Evolutionary conservation across 92 coral and sea anemone species (phyloP).

Genomic region (Phenganax stokvisi): DNA sequence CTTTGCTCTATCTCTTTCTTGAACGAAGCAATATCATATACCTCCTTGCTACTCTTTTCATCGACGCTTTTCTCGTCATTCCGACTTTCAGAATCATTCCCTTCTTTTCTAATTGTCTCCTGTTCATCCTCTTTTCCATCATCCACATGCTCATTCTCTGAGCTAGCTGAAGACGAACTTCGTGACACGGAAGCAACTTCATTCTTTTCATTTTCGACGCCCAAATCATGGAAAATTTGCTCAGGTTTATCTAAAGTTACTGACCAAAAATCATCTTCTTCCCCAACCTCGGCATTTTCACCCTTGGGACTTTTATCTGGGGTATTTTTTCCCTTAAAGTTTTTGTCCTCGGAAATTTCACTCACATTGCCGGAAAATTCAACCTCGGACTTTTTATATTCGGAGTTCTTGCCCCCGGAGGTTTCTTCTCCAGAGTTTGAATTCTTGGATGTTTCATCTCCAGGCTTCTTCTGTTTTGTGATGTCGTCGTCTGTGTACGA

Average conservation of each 20-base stretch:
- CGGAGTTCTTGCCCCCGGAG: neutral
- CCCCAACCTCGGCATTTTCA: slow-evolving; percentile 47
- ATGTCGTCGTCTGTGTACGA: neutral
- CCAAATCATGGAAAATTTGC: slow-evolving; percentile 31
- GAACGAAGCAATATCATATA: neutral
- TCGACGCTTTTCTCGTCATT: neutral
- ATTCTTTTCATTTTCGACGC: slow-evolving; percentile 2
- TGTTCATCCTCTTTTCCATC: slow-evolving; percentile 5
- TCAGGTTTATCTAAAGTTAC: slow-evolving; percentile 13
- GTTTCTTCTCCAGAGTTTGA: neutral
- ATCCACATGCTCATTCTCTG: slow-evolving; percentile 1
- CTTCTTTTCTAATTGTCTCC: neutral
- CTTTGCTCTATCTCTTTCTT: neutral
- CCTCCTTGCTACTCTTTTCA: slow-evolving; percentile 11
- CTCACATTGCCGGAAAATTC: neutral
- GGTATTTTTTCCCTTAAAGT: slow-evolving; percentile 22
- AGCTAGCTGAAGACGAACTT: neutral
- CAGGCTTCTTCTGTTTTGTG: neutral
- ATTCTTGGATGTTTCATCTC: slow-evolving; percentile 10
- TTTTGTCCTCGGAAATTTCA: neutral
- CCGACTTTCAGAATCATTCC: neutral
- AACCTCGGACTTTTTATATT: slow-evolving; percentile 9
- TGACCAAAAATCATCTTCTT: slow-evolving; percentile 43
- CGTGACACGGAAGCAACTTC: neutral
- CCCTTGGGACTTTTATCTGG: slow-evolving; percentile 34